Percentiles rank a stretch among this genome's conserved stretches.
Conservation (phyloP, 2,113 vertebrate species). For the Anguilla rostrata region DNA sequence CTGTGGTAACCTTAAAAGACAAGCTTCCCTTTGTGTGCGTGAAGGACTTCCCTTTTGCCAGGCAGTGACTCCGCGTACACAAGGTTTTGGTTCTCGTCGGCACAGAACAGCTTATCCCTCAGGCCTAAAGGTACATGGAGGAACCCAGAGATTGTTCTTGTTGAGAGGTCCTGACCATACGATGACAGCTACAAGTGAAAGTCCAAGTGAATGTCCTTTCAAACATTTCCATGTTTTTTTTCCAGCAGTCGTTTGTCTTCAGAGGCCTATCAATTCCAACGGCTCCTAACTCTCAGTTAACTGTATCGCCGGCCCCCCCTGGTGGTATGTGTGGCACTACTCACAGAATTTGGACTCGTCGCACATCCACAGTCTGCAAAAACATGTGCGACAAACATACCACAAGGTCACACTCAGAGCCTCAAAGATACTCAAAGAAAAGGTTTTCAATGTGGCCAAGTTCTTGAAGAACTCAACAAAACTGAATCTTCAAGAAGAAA, state of each 20-base stretch:
- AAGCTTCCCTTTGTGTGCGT: slow-evolving; percentile 6
- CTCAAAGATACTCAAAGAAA: no score
- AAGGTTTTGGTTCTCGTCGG: slow-evolving; percentile 49
- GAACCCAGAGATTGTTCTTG: background rate
- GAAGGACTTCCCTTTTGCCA: slow-evolving; percentile 30
- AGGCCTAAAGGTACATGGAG: background rate
- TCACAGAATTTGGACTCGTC: no score
- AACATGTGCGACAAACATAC: no score
- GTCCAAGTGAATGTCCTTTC: background rate
- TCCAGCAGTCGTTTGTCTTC: background rate
- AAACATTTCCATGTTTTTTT: background rate
- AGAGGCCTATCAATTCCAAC: background rate
- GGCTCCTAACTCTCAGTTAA: background rate
- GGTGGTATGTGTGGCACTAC: no score
- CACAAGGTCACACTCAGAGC: no score
- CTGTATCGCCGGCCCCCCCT: no score
- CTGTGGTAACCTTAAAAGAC: background rate
- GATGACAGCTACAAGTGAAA: background rate
- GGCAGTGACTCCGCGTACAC: slow-evolving; percentile 35
- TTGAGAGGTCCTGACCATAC: background rate
- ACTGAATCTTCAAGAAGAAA: no score
- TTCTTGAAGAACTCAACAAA: no score
- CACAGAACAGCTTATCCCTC: slow-evolving; percentile 58
- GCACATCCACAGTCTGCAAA: no score
- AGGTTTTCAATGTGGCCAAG: no score